These are phyloP conservation scores for Motacilla alba DNA, from an alignment of 2,113 vertebrate species.

Conservation along the genomic window DNA sequence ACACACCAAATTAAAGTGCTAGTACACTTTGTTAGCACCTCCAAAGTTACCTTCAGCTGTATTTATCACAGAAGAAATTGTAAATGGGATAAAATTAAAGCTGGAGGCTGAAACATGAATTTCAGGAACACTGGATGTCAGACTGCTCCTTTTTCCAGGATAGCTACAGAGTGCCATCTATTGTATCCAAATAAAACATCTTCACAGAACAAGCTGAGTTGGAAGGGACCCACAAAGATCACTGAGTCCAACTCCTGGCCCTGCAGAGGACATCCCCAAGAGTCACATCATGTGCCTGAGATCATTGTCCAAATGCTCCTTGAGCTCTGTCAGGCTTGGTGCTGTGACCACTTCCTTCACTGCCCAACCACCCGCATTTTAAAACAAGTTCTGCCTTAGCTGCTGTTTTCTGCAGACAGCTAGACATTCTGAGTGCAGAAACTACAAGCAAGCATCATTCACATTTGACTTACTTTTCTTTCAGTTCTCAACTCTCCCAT, in stretches of 20 bases:
- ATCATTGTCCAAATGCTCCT: background rate
- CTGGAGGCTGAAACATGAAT: background rate
- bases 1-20: background rate
- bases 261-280: background rate
- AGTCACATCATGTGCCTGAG: background rate
- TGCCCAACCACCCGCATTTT: background rate
- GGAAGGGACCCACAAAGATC: background rate
- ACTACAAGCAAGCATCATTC: background rate
- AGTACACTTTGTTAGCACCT: background rate
- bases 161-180: conserved; percentile 42
- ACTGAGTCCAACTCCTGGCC: no score
- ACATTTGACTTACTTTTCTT: background rate
- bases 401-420: background rate
- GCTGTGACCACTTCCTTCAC: background rate
- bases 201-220: background rate
- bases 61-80: background rate
- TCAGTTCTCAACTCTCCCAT: background rate
- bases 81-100: conserved; percentile 3
- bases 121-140: background rate
- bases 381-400: background rate
- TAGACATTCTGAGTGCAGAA: background rate
- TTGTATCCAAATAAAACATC: background rate
- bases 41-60: background rate
- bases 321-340: background rate
- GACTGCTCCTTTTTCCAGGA: background rate